Base-by-base conservation (phyloP, 1,140 invertebrate species). In the Chironomus tepperi region DNA sequence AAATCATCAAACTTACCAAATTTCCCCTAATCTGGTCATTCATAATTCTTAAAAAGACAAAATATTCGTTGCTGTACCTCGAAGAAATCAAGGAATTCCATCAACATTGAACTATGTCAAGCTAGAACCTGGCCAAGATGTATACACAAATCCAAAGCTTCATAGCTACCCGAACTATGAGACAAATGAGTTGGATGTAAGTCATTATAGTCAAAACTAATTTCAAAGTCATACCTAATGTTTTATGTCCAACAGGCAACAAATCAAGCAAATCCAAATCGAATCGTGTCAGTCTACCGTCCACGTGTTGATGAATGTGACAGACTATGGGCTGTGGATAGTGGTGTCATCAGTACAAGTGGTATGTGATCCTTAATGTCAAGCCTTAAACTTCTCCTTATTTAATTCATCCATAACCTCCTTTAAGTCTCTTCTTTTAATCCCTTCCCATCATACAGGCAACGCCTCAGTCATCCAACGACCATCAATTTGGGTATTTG, bases 301-400 rank as follows among this genome's bases (percentile, higher is more conserved):
- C 81, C 87, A 1, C 84, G 85, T 57, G 81, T 88, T 7, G 89
- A 91, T 79, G 80, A 78, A 0, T 90, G 89, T 75, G 84, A 86
- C 75, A 79, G 89, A 21, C 80, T 91, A 3, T 91, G 89, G 89
- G 85, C 87, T 77, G 84, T 90, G 0, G 89, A 91, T 77, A 89
- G 87, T 12, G 89, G 89, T 8, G 77, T 87, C 1, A 78, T 87
- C 24, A 87, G 89, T 76, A 86, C 65, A 6, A 21, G 65, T 19
- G 65, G 47, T 57, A 57, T 12, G 47, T n/a, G 12, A 12, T 34
- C 24, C 24, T 34, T 34, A 34, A 34, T n/a, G n/a, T n/a, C n/a
- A n/a, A n/a, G n/a, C n/a, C n/a, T n/a, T n/a, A 47, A 47, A 47
- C 9, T 8, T 47, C 42, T 43, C 42, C 15, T 47, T 3, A 2